Base-by-base conservation (phyloP, 1,140 invertebrate genomes). In the Drosophila nebulosa region DNA sequence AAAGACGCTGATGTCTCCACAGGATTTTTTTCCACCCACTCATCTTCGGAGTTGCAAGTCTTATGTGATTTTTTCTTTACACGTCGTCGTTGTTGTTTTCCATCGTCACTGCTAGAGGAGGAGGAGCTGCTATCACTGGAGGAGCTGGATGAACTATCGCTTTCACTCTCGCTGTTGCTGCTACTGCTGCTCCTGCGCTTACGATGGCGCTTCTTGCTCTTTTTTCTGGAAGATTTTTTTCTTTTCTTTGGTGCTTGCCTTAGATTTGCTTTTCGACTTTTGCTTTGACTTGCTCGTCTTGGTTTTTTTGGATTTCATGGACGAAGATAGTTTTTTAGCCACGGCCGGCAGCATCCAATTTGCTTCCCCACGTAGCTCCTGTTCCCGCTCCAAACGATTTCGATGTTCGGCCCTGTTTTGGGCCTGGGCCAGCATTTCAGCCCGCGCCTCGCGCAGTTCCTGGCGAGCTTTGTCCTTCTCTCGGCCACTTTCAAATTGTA, bases 311-410 rank as follows among this genome's bases (percentile, higher is more conserved):
- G 86, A 24, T 64, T 78, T 78, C n/a, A 67, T 80, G 5, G 46
- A 6, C 10, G 78, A 64, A 3, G 92, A 83, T 36, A 90, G 53
- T 61, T 90, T 90, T 24, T 78, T 70, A n/a, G 77, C 71, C 21
- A 92, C 71, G 1, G 89, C 86, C 0, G 92, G 92, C n/a, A 92
- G 67, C 84, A 92, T 92, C 92, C 92, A 92, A 35, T 91, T 88
- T 26, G 71, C 69, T 56, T 92, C 92, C 0, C 92, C 92, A 36
- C 91, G 60, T 26, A 89, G 46, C 14, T 85, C 75, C 61, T 84
- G 84, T 16, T 91, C 78, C 16, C 77, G 69, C 52, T 92, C 81
- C 16, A 80, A 76, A 68, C 85, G 53, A 4, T 60, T 83, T 35
- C 88, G 78, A 16, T 76, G 71, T 60, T 78, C 86, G 0, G 88